Evolutionary conservation across 2,888 invertebrate genomes (phyloP).

Genomic region (Pseudoips prasinana): DNA sequence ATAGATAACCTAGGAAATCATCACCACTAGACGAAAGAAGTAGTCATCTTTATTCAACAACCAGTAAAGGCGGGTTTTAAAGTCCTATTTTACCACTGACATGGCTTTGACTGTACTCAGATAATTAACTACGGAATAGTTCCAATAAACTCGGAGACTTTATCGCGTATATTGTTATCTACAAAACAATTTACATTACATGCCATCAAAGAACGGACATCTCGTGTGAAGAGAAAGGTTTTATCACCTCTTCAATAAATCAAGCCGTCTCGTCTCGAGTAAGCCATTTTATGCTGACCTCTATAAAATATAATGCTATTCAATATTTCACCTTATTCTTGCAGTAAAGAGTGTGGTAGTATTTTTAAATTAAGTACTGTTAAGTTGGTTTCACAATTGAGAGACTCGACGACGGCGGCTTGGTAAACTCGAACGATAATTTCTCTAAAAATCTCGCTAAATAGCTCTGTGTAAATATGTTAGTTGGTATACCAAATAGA

Average conservation of each 20-base stretch:
- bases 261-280: conserved; percentile 24
- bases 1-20: too few relatives aligned
- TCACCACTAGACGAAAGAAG: too few relatives aligned
- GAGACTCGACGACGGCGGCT: conserved; percentile 16
- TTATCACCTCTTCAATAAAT: conserved; percentile 34
- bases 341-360: background rate
- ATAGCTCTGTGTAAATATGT: conserved; percentile 29
- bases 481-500: conserved; percentile 44
- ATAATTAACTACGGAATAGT: conserved; percentile 1
- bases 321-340: conserved; percentile 9
- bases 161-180: conserved; percentile 28
- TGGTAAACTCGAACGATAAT: conserved; percentile 20
- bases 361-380: background rate
- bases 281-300: conserved; percentile 9
- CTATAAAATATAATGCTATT: conserved; percentile 4
- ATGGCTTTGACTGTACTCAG: too few relatives aligned
- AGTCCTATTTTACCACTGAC: too few relatives aligned
- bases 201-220: conserved; percentile 30
- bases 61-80: too few relatives aligned
- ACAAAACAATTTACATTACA: conserved; percentile 31
- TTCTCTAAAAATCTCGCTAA: conserved; percentile 37
- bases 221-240: conserved; percentile 38
- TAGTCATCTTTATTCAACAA: too few relatives aligned
- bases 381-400: conserved; percentile 9
- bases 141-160: conserved; percentile 17